phyloP scores from a whole-genome alignment of 2,797 vertebrate genomes.

The Falco rusticolus region DNA sequence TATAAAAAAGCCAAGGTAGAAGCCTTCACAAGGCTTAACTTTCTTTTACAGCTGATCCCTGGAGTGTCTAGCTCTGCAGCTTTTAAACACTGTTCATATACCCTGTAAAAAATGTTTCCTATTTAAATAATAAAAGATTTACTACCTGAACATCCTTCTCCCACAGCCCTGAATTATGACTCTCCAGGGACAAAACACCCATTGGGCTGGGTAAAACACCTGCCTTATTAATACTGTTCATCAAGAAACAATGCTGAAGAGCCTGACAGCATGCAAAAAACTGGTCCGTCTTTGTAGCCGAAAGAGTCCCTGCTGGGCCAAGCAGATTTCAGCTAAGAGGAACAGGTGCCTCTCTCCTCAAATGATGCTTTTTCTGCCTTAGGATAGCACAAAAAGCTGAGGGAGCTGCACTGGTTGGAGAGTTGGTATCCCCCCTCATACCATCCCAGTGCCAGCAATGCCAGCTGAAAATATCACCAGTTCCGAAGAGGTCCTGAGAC shows the following conservation, averaged over 20 bases:
- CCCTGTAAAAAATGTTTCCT: constrained; percentile 19
- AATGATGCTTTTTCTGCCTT: background rate
- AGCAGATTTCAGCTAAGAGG: background rate
- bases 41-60: constrained; percentile 28
- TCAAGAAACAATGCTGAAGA: background rate
- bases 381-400: background rate
- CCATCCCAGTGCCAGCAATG: background rate
- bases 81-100: constrained; percentile 23
- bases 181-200: background rate
- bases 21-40: constrained; percentile 13
- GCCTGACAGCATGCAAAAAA: background rate
- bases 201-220: background rate
- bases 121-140: constrained; percentile 51
- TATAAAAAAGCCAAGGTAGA: constrained; percentile 61
- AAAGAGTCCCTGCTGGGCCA: background rate
- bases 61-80: constrained; percentile 17
- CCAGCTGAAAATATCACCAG: background rate
- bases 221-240: background rate
- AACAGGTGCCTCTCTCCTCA: background rate
- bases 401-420: background rate
- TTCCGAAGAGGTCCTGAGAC: background rate
- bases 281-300: background rate
- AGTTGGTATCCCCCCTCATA: fast-evolving
- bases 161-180: background rate
- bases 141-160: background rate